These are phyloP conservation scores for Lophochroa leadbeateri DNA, from an alignment of 2,113 vertebrate species.

Conservation along the genomic window DNA sequence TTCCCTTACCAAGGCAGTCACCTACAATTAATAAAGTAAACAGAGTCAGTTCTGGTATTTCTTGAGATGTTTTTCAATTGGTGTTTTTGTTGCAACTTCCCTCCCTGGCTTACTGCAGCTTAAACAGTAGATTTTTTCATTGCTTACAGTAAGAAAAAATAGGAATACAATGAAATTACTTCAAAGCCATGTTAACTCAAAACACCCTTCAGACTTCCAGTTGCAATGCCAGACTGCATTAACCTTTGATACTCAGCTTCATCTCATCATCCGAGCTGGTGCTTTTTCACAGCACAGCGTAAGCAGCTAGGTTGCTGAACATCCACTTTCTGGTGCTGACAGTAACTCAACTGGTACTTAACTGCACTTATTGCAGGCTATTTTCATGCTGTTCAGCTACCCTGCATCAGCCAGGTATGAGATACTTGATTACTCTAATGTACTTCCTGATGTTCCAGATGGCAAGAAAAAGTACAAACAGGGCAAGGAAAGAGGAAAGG, in stretches of 20 bases:
- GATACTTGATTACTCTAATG: not conserved
- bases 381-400: not conserved
- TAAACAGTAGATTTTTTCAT: not conserved
- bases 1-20: not conserved
- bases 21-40: not conserved
- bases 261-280: not conserved
- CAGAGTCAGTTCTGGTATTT: not conserved
- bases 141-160: not conserved
- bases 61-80: not conserved
- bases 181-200: slow-evolving; percentile 19
- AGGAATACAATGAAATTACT: slow-evolving; percentile 15
- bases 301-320: not conserved
- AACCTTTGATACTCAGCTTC: not conserved
- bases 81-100: not conserved
- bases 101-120: not conserved
- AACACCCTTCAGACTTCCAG: not conserved
- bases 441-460: not conserved
- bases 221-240: not conserved
- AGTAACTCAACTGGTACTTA: not conserved
- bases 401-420: not conserved
- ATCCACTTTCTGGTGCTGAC: not conserved
- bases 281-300: not conserved
- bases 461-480: not conserved
- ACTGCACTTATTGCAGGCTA: not conserved
- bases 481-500: fast-evolving